Evolutionary conservation across 2,797 vertebrate genomes (phyloP).

Genomic region (Sebastiscus albofasciatus): DNA sequence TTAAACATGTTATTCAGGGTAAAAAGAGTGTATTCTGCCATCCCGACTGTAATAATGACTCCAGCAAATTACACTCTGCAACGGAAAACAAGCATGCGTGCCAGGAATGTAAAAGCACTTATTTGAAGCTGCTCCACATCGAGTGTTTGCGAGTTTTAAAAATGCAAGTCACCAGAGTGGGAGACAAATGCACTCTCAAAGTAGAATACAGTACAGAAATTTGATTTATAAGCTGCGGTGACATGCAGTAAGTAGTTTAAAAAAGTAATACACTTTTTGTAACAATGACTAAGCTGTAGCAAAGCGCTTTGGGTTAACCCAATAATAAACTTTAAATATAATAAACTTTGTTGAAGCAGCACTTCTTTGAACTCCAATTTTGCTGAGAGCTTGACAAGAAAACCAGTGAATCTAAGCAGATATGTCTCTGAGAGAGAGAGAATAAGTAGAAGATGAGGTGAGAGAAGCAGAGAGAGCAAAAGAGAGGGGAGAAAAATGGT

Average conservation of each 20-base stretch:
- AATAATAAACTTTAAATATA: conserved; percentile 3
- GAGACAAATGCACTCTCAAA: conserved; percentile 1
- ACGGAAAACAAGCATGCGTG: not conserved
- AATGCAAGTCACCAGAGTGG: not conserved
- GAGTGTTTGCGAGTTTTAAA: not conserved
- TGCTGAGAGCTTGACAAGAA: not conserved
- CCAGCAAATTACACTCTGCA: not conserved
- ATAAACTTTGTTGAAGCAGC: not conserved
- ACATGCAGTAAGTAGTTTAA: conserved; percentile 4
- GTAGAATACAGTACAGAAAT: not conserved
- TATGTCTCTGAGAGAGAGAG: not conserved
- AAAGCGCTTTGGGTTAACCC: not conserved
- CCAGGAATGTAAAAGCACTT: not conserved
- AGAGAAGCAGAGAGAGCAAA: not conserved
- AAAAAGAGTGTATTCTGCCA: not conserved
- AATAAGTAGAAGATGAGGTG: not conserved
- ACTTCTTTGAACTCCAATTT: not conserved
- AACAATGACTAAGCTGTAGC: not conserved
- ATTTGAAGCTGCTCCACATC: not conserved
- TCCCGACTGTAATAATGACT: not conserved
- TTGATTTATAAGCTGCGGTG: not conserved
- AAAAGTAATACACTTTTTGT: not conserved
- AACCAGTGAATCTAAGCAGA: not conserved
- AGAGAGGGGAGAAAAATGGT: not conserved
- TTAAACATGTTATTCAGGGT: not conserved